Base-by-base conservation (phyloP, 2,113 vertebrate genomes). In the Psilopogon haemacephalus region DNA sequence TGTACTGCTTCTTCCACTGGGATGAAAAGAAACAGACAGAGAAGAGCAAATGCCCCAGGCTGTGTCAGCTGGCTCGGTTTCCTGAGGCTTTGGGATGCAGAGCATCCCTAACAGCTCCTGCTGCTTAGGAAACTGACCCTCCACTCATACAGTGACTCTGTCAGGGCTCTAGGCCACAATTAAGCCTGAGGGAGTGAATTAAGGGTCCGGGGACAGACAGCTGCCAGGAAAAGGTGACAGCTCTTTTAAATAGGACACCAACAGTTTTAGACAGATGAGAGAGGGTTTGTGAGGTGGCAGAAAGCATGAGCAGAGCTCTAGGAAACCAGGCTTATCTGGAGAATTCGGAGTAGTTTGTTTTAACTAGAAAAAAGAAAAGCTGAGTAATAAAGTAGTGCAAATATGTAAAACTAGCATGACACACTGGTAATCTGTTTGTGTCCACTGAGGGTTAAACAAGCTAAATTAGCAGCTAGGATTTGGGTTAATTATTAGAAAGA, bases 401-500 rank as follows among this genome's bases (percentile, higher is more conserved):
- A 85, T 52, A 84, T 8, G 24, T 50, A 81, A 92, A 93, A 95
- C 84, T 90, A 93, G 80, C 48, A 86, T 30, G 65, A 90, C 30
- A 82, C 60, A 74, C 59, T 48, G 38, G 65, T 91, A 76, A 95
- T 68, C 56, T 91, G 64, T 60, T 62, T 87, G 35, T 84, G 78
- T 69, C 69, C 86, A 86, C 73, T 77, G 88, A 96, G 79, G 86
- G 88, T 95, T 94, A 94, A 94, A 79, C 5, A 76, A 93, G 72
- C 38, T 88, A 88, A 93, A 93, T 84, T 91, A 93, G 84, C 92
- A 82, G 85, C 62, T 50, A 80, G 73, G 58, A 88, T 94, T 94
- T 88, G 44, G 76, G 90, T 94, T 91, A 95, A 94, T 94, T 95
- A 95, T 95, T 94, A 95, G 84, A 89, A 93, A 95, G 63, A 80